phyloP scores from a whole-genome alignment of 35 echinoderm and acorn worm genomes.

The Ophioderma brevispina region DNA sequence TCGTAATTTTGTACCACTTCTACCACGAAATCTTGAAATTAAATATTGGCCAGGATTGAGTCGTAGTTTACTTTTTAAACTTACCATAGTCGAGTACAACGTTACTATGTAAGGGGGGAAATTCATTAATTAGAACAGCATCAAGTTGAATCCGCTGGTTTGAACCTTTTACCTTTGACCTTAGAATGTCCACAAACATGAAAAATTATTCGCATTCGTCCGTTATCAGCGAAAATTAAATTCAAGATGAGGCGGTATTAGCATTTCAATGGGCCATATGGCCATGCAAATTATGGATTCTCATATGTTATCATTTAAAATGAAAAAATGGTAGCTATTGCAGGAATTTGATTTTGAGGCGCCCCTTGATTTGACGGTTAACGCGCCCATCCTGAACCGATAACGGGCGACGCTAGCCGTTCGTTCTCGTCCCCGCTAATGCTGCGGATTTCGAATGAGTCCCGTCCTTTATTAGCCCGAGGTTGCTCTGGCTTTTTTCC shows the following conservation, averaged over 20 bases:
- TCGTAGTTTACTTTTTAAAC: too few relatives aligned
- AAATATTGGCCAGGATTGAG: too few relatives aligned
- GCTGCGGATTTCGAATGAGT: background rate
- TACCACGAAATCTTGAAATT: too few relatives aligned
- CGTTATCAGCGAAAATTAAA: constrained; percentile 6
- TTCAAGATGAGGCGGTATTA: background rate
- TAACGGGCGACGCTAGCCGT: background rate
- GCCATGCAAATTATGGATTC: background rate
- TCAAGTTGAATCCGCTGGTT: background rate
- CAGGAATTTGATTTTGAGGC: background rate
- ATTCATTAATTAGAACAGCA: background rate
- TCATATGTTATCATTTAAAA: background rate
- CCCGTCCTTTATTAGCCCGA: too few relatives aligned
- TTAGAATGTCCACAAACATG: constrained; percentile 9
- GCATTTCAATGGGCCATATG: background rate
- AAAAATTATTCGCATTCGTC: constrained; percentile 14
- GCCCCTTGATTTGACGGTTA: background rate
- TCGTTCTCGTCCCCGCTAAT: background rate
- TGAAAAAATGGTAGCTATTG: background rate
- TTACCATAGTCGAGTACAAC: too few relatives aligned
- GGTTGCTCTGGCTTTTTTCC: too few relatives aligned
- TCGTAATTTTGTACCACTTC: too few relatives aligned
- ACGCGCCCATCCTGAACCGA: constrained; percentile 10
- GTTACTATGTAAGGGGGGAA: background rate
- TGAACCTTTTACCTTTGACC: background rate